A percentile compares a stretch with the other conserved stretches of the same genome.
These are phyloP conservation scores for Triops longicaudatus DNA, from an alignment of 1,140 invertebrate species.

Conservation along the genomic window DNA sequence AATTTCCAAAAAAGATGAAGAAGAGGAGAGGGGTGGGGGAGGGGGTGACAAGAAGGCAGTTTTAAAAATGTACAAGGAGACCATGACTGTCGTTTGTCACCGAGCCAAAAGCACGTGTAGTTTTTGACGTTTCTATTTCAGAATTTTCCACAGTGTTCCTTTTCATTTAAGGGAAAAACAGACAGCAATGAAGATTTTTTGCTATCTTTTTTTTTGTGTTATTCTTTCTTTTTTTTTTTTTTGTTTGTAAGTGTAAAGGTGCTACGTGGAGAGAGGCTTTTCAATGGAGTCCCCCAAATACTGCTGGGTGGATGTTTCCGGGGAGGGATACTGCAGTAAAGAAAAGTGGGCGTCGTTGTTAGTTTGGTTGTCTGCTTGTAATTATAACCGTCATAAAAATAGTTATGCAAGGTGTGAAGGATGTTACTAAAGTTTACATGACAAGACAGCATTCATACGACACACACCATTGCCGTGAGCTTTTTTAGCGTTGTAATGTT, in stretches of 20 bases:
- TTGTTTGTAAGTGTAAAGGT: neutral
- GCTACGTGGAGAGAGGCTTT: too few relatives aligned
- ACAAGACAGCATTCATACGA: neutral
- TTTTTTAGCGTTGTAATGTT: neutral
- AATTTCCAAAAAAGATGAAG: neutral
- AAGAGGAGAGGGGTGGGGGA: neutral
- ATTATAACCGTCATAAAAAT: neutral
- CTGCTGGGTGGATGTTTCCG: neutral
- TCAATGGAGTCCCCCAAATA: neutral
- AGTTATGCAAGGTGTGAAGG: neutral
- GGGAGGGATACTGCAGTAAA: neutral
- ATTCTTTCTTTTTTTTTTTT: too few relatives aligned
- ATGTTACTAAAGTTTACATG: conserved; percentile 11
- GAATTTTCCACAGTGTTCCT: neutral
- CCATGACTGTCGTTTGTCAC: conserved; percentile 7
- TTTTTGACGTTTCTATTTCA: neutral
- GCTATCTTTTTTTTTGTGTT: too few relatives aligned
- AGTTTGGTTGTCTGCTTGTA: neutral
- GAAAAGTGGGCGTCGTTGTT: neutral
- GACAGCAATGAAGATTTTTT: too few relatives aligned
- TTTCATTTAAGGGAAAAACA: too few relatives aligned
- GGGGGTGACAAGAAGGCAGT: neutral
- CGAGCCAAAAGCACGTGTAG: neutral
- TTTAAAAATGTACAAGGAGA: neutral
- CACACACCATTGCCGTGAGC: neutral